Evolutionary conservation across 2,888 invertebrate genomes (phyloP), one percentile per base, ranked within the genome.

Genomic region (Macroteleia sp.): DNA sequence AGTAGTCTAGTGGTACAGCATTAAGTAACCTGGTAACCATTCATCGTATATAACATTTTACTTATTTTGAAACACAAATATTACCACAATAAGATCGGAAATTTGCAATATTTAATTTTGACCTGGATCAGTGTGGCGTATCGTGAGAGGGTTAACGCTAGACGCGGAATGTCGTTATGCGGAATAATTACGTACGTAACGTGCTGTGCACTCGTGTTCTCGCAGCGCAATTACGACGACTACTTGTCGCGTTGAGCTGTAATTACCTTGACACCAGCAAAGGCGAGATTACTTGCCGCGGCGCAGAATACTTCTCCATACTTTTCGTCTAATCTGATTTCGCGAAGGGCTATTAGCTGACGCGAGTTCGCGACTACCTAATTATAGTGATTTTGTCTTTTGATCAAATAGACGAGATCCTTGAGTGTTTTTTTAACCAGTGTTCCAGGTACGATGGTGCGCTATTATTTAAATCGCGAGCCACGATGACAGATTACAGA

Each of bases 161-260:
- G 75, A 71, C 48, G 71, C 62, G 39, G 73, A 79, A 67, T 64
- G 71, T 81, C 75, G 71, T 74, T 73, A 56, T 66, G 61, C 44
- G 75, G 48, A 70, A 77, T 79, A 81, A 81, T 81, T 80, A 80
- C 56, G 77, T 52, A 52, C 59, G 71, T 67, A 77, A 50, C 56
- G 52, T 79, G 57, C 56, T 36, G 57, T 57, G 61, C 46, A 75
- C 71, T 42, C 73, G 50, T 73, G 75, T 69, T 73, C 48, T 59
- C 73, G 57, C 48, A 34, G 57, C 16, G 76, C 75, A 81, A 81
- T 81, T 77, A 80, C 73, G 57, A 59, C 44, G 16, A 52, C 64
- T 56, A 62, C 77, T 64, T 56, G 74, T 76, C 67, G 76, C 54
- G 28, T 25, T 34, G 42, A 22, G 50, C 36, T 66, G 44, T 79